Base-by-base conservation (phyloP, 2,888 invertebrate genomes). In the Opisthograptis luteolata region DNA sequence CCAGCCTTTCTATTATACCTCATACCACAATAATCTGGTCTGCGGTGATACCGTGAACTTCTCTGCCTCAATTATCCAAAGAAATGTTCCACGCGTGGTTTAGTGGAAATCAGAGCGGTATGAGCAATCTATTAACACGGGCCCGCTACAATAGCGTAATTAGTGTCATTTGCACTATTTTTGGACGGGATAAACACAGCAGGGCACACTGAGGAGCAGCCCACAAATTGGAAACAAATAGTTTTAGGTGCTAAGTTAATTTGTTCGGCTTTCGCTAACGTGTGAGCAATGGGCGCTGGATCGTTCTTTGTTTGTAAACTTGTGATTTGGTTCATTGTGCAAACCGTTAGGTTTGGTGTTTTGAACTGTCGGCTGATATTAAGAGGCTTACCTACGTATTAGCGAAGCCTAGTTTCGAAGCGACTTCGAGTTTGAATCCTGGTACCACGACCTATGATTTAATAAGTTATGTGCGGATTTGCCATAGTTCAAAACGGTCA, bases 161-260 rank as follows among this genome's bases (percentile, higher is more conserved):
- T 89, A 89, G 90, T 87, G 86, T 87, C 88, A 84, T 88, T 88
- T 80, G 87, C 87, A 87, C 87, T 87, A 74, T 87, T 87, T 86
- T 85, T 82, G 85, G 84, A 84, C 73, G 86, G 86, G 89, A 89
- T 89, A 81, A 87, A 88, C 86, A 87, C 78, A 83, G 79, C 73
- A 76, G 76, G 67, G 75, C 75, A 83, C 76, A 82, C 81, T 88
- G 87, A 86, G 81, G 83, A 79, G 61, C 73, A 58, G 70, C 69
- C 68, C 75, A 81, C 84, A 86, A 88, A 87, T 89, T 88, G 85
- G 86, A 77, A 81, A 76, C 84, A 85, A 88, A 87, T 87, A 79
- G 83, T 83, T 75, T 73, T 71, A 73, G 75, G 87, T 89, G 89
- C 81, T 90, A 89, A 89, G 80, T 88, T 82, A 86, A 89, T 89